Evolutionary conservation across 2,797 vertebrate species (phyloP).

Genomic region (Mastacembelus armatus): DNA sequence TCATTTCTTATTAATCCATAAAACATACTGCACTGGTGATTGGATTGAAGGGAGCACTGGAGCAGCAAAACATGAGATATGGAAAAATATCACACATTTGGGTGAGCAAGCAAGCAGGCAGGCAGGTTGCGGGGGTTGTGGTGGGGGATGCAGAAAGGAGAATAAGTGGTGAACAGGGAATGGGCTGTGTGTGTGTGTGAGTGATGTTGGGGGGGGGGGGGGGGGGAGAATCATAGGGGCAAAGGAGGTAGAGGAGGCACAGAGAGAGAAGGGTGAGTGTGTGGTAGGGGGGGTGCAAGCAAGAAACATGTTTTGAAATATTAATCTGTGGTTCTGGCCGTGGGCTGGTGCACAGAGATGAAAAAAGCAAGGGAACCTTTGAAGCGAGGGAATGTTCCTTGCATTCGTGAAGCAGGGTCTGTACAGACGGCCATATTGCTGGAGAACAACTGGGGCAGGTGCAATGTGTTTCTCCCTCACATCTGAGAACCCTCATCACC

Average conservation of each 20-base stretch:
- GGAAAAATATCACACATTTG: constrained; percentile 84
- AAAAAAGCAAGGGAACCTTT: constrained; percentile 80
- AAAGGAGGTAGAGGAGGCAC: constrained; percentile 40
- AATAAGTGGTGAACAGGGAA: constrained; percentile 80
- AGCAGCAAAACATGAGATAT: constrained; percentile 85
- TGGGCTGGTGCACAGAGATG: constrained; percentile 82
- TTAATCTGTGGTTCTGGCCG: constrained; percentile 85
- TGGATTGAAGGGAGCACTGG: constrained; percentile 81
- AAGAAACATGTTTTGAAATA: constrained; percentile 84
- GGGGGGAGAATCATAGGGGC: constrained; percentile 52
- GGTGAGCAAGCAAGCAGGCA: constrained; percentile 58
- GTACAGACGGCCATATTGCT: constrained; percentile 78
- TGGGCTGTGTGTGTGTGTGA: constrained; percentile 68
- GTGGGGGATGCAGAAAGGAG: constrained; percentile 43
- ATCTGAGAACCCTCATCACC: constrained; percentile 62
- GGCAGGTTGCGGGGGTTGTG: constrained; percentile 19
- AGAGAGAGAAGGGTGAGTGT: constrained; percentile 24
- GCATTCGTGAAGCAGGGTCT: constrained; percentile 64
- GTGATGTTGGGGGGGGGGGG: constrained; percentile 45
- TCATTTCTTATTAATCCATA: constrained; percentile 91
- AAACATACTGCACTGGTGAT: constrained; percentile 84
- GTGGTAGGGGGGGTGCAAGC: constrained; percentile 47
- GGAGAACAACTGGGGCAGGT: constrained; percentile 75
- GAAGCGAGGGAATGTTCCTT: constrained; percentile 81
- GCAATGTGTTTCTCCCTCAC: constrained; percentile 47